A percentile compares a stretch with the other conserved stretches of the same genome.
Evolutionary conservation across 2,888 invertebrate species (phyloP).

Genomic region (Pammene fasciana): DNA sequence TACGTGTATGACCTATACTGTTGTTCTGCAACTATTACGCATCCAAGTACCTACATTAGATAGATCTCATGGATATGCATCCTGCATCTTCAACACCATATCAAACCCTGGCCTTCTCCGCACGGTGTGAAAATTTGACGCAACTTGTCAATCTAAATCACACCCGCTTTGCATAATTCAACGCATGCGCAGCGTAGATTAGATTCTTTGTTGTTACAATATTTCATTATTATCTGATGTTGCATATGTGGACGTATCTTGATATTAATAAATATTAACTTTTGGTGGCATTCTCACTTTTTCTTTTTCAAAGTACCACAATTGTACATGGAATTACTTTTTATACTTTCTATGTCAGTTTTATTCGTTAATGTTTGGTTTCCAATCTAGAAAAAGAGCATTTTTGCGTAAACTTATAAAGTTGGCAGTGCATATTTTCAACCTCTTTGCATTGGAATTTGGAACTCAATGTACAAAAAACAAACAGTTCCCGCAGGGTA

Average conservation of each 20-base stretch:
- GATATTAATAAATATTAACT: not conserved
- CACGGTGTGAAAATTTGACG: constrained; percentile 42
- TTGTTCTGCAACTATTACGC: not conserved
- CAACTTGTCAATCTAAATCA: constrained; percentile 35
- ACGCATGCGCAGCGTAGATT: not conserved
- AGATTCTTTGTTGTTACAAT: constrained; percentile 20
- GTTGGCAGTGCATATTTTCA: too few species aligned
- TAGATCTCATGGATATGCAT: constrained; percentile 15
- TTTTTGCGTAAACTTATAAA: too few species aligned
- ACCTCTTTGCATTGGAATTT: too few species aligned
- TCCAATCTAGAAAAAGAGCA: too few species aligned
- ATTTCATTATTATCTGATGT: constrained; percentile 8
- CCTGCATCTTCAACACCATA: constrained; percentile 13
- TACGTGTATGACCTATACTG: too few species aligned
- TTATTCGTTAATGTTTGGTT: too few species aligned
- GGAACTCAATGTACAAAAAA: too few species aligned
- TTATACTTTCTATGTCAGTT: too few species aligned
- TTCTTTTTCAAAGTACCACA: too few species aligned
- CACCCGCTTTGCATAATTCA: constrained; percentile 38
- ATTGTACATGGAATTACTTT: too few species aligned
- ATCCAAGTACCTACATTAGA: not conserved
- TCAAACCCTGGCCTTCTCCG: constrained; percentile 25
- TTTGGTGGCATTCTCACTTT: too few species aligned
- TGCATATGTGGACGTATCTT: not conserved
- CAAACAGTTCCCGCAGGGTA: too few species aligned